A percentile compares a stretch with the other conserved stretches of the same genome.
Conservation (phyloP, 2,113 vertebrate genomes). For the Xyrauchen texanus region DNA sequence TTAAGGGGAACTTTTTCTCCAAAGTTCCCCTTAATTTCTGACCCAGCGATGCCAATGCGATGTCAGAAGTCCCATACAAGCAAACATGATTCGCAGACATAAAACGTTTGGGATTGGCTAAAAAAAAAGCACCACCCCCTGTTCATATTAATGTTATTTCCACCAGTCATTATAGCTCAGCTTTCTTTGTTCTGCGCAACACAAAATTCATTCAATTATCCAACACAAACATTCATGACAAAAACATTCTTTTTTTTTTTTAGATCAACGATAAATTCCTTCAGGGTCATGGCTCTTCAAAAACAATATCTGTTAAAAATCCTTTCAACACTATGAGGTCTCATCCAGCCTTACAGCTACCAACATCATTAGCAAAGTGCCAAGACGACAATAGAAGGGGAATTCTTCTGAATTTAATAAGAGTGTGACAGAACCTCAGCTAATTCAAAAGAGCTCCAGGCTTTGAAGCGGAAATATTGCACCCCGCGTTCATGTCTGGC, state of each 20-base stretch:
- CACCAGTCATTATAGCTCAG: neutral
- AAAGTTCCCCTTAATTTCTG: too few species aligned
- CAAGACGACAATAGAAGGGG: conserved; percentile 52
- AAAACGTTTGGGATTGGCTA: too few species aligned
- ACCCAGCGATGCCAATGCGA: too few species aligned
- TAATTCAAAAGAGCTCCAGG: conserved; percentile 55
- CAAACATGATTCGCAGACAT: too few species aligned
- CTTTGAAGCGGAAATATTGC: conserved; percentile 61
- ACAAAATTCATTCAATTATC: too few species aligned
- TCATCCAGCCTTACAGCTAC: conserved; percentile 37
- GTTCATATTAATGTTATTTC: neutral
- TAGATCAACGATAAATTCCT: neutral
- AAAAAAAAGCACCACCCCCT: too few species aligned
- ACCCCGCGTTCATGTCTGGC: conserved; percentile 50
- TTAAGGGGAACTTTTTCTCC: too few species aligned
- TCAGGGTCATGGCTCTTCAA: conserved; percentile 17
- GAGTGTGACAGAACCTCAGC: conserved; percentile 46
- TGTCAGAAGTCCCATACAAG: too few species aligned
- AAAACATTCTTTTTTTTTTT: too few species aligned
- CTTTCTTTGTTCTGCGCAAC: neutral
- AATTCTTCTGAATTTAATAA: conserved; percentile 64
- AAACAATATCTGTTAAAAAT: neutral
- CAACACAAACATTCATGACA: neutral
- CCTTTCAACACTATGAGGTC: neutral
- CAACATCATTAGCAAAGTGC: conserved; percentile 57